A percentile compares a stretch with the other conserved stretches of the same genome.
Evolutionary conservation across 2,888 invertebrate species (phyloP).

Genomic region (Blastobasis adustella): DNA sequence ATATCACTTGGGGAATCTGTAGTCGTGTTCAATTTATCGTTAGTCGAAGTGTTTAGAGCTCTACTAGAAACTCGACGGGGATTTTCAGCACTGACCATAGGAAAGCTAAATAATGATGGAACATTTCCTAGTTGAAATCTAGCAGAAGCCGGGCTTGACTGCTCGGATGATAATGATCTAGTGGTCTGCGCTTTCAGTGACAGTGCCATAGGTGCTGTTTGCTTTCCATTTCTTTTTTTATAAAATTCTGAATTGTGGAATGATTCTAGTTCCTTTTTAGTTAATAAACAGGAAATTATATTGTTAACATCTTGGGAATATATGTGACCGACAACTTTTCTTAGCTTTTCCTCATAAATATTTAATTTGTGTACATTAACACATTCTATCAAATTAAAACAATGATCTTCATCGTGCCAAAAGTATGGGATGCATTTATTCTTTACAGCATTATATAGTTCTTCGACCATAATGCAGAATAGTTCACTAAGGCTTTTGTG

Average conservation of each 20-base stretch:
- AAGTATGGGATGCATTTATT: constrained; percentile 47
- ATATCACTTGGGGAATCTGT: no score
- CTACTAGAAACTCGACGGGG: no score
- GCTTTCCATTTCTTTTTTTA: constrained; percentile 10
- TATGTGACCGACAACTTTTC: constrained; percentile 46
- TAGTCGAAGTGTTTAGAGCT: no score
- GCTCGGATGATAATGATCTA: no score
- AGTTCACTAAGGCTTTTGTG: constrained; percentile 39
- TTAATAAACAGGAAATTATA: constrained; percentile 33
- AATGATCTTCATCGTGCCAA: constrained; percentile 41
- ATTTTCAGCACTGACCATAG: no score
- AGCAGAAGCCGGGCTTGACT: no score
- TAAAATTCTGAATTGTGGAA: constrained; percentile 47
- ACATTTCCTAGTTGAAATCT: no score
- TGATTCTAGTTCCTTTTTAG: constrained; percentile 31
- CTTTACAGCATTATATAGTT: constrained; percentile 36
- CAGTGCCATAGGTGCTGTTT: no score
- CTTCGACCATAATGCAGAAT: constrained; percentile 47
- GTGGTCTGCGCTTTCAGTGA: no score
- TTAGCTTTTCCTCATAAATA: constrained; percentile 46
- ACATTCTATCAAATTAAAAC: constrained; percentile 40
- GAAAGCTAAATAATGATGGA: no score
- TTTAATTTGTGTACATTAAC: constrained; percentile 37
- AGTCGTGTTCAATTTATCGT: no score
- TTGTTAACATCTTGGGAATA: constrained; percentile 42